phyloP scores from a whole-genome alignment of 2,888 invertebrate species.

The Myathropa florea region DNA sequence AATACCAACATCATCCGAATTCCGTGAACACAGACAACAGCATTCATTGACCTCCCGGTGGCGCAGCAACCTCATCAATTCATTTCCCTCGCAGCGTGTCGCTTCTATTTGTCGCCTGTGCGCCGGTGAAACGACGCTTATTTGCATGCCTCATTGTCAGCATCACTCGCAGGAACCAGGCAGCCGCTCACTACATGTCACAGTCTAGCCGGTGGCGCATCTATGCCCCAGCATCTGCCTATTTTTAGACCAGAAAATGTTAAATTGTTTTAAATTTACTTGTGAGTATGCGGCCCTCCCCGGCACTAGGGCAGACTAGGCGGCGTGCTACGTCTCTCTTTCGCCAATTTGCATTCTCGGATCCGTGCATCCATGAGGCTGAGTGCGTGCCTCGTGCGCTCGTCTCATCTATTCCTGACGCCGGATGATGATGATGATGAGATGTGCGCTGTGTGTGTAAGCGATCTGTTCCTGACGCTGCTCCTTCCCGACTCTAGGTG shows the following conservation, averaged over 20 bases:
- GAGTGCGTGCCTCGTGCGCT: not conserved
- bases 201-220: conserved; percentile 8
- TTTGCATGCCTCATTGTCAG: conserved; percentile 57
- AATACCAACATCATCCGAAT: not conserved
- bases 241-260: conserved; percentile 22
- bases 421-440: not conserved
- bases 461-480: conserved; percentile 47
- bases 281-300: not conserved
- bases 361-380: conserved; percentile 5
- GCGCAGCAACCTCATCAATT: conserved; percentile 7
- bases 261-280: conserved; percentile 29
- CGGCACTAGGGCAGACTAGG: conserved; percentile 31
- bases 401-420: not conserved
- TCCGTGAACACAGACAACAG: not conserved
- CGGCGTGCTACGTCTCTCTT: conserved; percentile 28
- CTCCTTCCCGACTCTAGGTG: conserved; percentile 30
- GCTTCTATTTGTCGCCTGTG: conserved; percentile 37
- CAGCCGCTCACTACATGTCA: not conserved
- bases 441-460: conserved; percentile 46
- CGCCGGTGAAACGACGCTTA: conserved; percentile 16
- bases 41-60: conserved; percentile 29
- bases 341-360: conserved; percentile 39
- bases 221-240: not conserved
- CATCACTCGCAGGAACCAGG: conserved; percentile 10
- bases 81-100: conserved; percentile 38